A percentile compares a stretch with the other conserved stretches of the same genome.
phyloP scores from a whole-genome alignment of 1,140 invertebrate species.

The Drosophila lacteicornis region DNA sequence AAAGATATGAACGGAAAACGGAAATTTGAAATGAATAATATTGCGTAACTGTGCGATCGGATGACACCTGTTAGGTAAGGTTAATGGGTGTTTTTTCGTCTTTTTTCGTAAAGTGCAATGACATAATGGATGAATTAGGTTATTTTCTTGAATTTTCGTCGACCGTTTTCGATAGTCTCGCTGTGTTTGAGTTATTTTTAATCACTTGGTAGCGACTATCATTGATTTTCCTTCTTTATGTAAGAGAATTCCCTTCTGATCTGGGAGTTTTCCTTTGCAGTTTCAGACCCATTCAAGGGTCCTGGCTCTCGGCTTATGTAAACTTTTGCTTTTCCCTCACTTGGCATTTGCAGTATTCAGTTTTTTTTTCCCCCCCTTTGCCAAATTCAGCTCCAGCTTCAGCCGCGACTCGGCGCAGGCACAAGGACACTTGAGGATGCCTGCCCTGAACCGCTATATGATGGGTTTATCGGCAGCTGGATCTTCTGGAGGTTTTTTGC shows the following conservation, averaged over 20 bases:
- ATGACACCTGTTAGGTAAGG: constrained; percentile 58
- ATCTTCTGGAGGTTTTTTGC: neutral
- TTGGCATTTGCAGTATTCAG: constrained; percentile 26
- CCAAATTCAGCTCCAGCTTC: constrained; percentile 3
- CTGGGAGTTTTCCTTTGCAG: neutral
- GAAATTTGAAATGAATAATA: constrained; percentile 3
- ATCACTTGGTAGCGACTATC: neutral
- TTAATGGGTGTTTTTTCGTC: neutral
- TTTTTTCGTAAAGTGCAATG: constrained; percentile 4
- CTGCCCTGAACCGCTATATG: neutral
- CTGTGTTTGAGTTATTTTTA: neutral
- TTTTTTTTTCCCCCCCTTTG: constrained; percentile 14
- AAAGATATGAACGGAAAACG: constrained; percentile 43
- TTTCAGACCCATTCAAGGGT: constrained; percentile 1
- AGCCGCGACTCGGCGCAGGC: constrained; percentile 20
- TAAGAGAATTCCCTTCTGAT: neutral
- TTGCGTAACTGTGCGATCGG: constrained; percentile 3
- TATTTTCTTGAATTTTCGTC: neutral
- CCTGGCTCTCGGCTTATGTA: constrained; percentile 55
- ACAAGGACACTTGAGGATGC: constrained; percentile 36
- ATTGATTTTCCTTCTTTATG: constrained; percentile 23
- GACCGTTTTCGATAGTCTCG: neutral
- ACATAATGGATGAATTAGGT: constrained; percentile 1
- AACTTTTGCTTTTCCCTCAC: constrained; percentile 45
- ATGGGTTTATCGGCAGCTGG: neutral